Conservation (phyloP, 2,797 vertebrate genomes). For the Euthynnus affinis region DNA sequence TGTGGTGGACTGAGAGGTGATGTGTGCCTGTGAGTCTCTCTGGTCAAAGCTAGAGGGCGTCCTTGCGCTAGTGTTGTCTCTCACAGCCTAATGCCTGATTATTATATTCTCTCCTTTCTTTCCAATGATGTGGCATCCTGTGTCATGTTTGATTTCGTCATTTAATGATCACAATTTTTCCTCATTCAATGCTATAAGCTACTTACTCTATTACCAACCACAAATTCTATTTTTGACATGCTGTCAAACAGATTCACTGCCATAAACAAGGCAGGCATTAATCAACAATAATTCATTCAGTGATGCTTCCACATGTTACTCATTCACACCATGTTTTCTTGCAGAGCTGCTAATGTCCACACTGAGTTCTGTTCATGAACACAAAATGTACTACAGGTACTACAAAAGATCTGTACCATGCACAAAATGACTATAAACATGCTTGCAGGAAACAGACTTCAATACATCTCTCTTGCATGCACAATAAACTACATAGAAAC, state of each 20-base stretch:
- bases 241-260: neutral
- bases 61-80: conserved; percentile 48
- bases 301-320: conserved; percentile 3
- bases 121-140: conserved; percentile 26
- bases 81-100: conserved; percentile 4
- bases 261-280: conserved; percentile 3
- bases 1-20: neutral
- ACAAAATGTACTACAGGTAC: neutral
- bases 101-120: conserved; percentile 25
- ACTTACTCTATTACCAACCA: neutral
- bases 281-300: conserved; percentile 7
- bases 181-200: neutral
- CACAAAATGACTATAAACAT: conserved; percentile 50
- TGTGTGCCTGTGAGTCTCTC: conserved; percentile 32
- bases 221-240: conserved; percentile 6
- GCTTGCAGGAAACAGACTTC: conserved; percentile 50
- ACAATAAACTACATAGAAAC: conserved; percentile 75
- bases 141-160: conserved; percentile 54
- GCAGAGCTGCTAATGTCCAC: neutral
- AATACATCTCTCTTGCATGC: conserved; percentile 62
- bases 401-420: conserved; percentile 16
- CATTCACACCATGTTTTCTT: conserved; percentile 3
- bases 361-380: neutral
- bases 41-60: conserved; percentile 72
- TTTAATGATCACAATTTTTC: conserved; percentile 25